Evolutionary conservation across 92 coral and sea anemone genomes (phyloP).

Genomic region (Zoanthus solanderi): DNA sequence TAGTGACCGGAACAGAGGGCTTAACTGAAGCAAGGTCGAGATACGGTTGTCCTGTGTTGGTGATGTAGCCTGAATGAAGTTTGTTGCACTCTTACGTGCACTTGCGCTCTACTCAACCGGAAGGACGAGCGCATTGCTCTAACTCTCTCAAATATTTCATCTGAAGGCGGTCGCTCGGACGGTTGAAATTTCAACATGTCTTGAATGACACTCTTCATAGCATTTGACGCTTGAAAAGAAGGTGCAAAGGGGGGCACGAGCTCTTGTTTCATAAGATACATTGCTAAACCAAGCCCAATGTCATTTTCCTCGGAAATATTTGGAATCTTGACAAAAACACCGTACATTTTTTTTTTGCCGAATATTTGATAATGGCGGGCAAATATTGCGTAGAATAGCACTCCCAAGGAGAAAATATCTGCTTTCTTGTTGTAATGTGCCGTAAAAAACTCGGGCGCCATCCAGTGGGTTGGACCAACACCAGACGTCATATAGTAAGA

Average conservation of each 20-base stretch:
- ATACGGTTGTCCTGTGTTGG: no score
- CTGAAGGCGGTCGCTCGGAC: constrained; percentile 65
- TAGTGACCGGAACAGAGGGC: no score
- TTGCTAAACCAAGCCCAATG: constrained; percentile 61
- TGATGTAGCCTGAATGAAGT: no score
- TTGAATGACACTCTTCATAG: constrained; percentile 52
- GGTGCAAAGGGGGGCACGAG: constrained; percentile 52
- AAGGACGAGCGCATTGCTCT: constrained; percentile 9
- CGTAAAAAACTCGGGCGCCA: constrained; percentile 80
- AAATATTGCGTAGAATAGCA: constrained; percentile 77
- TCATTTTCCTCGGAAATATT: background rate
- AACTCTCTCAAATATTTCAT: constrained; percentile 49
- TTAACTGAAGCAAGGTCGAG: no score
- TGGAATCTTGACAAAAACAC: constrained; percentile 70
- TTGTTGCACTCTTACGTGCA: no score
- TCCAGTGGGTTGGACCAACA: constrained; percentile 62
- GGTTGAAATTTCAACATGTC: constrained; percentile 59
- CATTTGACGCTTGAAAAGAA: constrained; percentile 32
- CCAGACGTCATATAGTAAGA: constrained; percentile 65
- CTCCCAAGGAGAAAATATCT: constrained; percentile 88
- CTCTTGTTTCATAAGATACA: constrained; percentile 53
- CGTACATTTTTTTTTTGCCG: constrained; percentile 67
- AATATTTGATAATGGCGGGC: constrained; percentile 67
- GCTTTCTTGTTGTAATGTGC: constrained; percentile 75
- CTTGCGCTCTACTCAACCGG: background rate